Conservation (phyloP, 2,113 vertebrate genomes). For the Sturnira hondurensis region DNA sequence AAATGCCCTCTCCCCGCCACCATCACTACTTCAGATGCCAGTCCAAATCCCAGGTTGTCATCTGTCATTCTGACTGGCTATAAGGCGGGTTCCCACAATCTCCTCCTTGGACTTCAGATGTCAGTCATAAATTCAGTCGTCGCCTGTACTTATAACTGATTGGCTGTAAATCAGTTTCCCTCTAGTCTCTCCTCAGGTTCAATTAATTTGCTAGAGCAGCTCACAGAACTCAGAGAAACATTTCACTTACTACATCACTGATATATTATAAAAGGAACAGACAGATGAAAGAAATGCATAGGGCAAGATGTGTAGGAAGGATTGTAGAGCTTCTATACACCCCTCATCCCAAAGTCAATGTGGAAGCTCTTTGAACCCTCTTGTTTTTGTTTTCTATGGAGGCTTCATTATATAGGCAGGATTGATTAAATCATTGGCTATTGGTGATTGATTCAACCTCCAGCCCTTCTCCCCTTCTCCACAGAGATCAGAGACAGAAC, state of each 20-base stretch:
- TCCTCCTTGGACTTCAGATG: background rate
- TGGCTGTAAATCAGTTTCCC: background rate
- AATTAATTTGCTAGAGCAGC: background rate
- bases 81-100: background rate
- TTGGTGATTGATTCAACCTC: background rate
- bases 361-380: background rate
- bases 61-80: background rate
- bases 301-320: background rate
- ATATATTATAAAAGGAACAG: background rate
- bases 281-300: background rate
- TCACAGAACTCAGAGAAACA: background rate
- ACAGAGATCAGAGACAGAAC: background rate
- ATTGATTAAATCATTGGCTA: background rate
- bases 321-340: background rate
- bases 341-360: background rate
- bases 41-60: background rate
- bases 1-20: no score
- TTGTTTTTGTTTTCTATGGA: background rate
- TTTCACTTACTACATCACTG: background rate
- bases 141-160: background rate
- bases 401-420: background rate
- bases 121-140: background rate
- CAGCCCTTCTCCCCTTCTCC: background rate
- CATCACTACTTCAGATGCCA: background rate
- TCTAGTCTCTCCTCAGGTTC: background rate